Base-by-base conservation (phyloP, 1,140 invertebrate genomes). In the Brachionus plicatilis region DNA sequence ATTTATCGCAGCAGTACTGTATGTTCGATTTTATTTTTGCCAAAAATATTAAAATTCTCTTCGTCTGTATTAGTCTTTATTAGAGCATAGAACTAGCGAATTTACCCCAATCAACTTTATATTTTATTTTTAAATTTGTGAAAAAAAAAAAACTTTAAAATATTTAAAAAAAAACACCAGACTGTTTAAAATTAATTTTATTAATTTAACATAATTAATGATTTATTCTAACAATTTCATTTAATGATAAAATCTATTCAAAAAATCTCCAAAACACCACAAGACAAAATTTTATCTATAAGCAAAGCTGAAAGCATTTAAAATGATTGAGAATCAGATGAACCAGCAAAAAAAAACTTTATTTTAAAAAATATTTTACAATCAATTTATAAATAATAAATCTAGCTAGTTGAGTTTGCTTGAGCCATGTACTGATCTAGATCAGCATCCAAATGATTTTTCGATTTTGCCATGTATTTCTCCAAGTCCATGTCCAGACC, bases 401-500 rank as follows among this genome's bases (percentile, higher is more conserved):
- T 72, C 37, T 72, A 72, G 20, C 37, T 72, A 41, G 68, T 50
- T 76, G 72, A 47, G 14, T 50, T 76, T 6, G 45, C 41, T 47
- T 88, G 85, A 5, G 87, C 86, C 88, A 88, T 88, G 85, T 88
- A 88, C 7, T 85, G 85, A 85, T 88, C 88, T 29, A 88, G 84
- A 65, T 88, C 88, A 9, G 87, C 83, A 85, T 92, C 92, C 4
- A 92, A 88, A 0, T 89, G 89, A 3, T 89, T 87, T 85, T 91
- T 91, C 1, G 91, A 91, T 84, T 90, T 90, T 0, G 92, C 89
- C 92, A 92, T 92, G 88, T 93, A 93, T 68, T 90, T 89, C 84
- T 93, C 92, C 17, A 93, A 86, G 82, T 93, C 90, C 24, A 89
- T 89, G 85, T 93, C 92, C 29, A 93, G 86, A 85, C 92, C 90